phyloP scores from a whole-genome alignment of 2,113 vertebrate species.

The Trogon surrucura region DNA sequence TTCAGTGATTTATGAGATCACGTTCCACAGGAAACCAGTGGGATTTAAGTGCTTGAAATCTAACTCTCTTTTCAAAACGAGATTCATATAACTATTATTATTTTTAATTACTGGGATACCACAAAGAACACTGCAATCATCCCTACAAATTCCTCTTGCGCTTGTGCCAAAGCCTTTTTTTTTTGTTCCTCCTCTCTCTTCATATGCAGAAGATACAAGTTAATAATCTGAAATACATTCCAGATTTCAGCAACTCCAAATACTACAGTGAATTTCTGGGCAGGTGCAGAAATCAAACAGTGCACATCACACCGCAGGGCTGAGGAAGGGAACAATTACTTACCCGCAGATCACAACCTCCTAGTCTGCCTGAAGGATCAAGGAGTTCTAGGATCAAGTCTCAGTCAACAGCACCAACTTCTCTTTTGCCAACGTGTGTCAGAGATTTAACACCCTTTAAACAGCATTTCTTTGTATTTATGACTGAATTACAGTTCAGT shows the following conservation, averaged over 20 bases:
- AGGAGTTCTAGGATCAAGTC: not conserved
- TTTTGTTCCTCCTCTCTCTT: not conserved
- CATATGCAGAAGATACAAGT: not conserved
- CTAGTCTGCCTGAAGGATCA: not conserved
- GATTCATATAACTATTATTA: not conserved
- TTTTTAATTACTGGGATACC: not conserved
- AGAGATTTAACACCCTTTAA: slow-evolving; percentile 41
- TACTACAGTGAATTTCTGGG: not conserved
- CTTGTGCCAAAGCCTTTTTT: not conserved
- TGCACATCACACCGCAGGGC: not conserved
- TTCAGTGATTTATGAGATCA: not conserved
- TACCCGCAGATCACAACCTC: not conserved
- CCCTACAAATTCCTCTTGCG: not conserved
- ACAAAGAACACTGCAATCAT: not conserved
- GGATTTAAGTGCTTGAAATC: not conserved
- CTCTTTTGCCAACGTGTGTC: not conserved
- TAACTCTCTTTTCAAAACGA: not conserved
- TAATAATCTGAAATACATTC: not conserved
- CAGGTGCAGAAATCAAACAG: not conserved
- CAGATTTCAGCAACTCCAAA: not conserved
- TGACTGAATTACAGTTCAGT: slow-evolving; percentile 49
- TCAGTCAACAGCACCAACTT: not conserved
- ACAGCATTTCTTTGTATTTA: slow-evolving; percentile 20
- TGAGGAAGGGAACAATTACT: not conserved
- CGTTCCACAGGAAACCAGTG: not conserved